phyloP scores from a whole-genome alignment of 2,888 invertebrate species.

The Tortricodes alternella region DNA sequence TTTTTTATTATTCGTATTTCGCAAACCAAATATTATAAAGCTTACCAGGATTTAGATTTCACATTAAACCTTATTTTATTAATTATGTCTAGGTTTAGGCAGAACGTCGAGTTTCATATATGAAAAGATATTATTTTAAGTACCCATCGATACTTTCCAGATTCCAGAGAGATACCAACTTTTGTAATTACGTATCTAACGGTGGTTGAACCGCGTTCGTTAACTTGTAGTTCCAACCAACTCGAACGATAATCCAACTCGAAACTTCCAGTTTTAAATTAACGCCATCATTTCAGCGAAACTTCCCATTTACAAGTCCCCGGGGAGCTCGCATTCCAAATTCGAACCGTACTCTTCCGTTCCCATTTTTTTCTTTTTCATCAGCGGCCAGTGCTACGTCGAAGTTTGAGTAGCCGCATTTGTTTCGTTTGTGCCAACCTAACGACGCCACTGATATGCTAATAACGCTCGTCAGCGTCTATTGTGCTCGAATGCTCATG shows the following conservation, averaged over 20 bases:
- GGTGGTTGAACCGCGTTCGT: background rate
- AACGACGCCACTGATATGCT: conserved; percentile 64
- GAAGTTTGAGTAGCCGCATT: conserved; percentile 37
- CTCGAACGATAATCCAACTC: conserved; percentile 9
- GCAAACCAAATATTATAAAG: no score
- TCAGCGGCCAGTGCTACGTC: conserved; percentile 30
- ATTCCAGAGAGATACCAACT: background rate
- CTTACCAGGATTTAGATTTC: no score
- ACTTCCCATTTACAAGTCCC: conserved; percentile 23
- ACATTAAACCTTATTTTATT: no score
- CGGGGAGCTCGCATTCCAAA: conserved; percentile 27
- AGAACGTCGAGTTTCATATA: no score
- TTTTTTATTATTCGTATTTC: no score
- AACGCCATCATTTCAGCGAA: conserved; percentile 20
- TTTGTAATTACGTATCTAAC: background rate
- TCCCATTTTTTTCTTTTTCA: conserved; percentile 29
- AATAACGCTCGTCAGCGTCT: conserved; percentile 60
- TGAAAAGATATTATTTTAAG: no score
- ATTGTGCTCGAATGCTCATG: conserved; percentile 51
- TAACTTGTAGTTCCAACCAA: conserved; percentile 1
- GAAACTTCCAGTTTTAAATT: conserved; percentile 27
- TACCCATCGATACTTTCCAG: no score
- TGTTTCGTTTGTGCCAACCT: conserved; percentile 47
- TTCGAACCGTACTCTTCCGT: conserved; percentile 29
- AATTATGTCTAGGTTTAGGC: no score